Evolutionary conservation across 2,888 invertebrate species (phyloP).

Genomic region (Platycheirus rosarum): DNA sequence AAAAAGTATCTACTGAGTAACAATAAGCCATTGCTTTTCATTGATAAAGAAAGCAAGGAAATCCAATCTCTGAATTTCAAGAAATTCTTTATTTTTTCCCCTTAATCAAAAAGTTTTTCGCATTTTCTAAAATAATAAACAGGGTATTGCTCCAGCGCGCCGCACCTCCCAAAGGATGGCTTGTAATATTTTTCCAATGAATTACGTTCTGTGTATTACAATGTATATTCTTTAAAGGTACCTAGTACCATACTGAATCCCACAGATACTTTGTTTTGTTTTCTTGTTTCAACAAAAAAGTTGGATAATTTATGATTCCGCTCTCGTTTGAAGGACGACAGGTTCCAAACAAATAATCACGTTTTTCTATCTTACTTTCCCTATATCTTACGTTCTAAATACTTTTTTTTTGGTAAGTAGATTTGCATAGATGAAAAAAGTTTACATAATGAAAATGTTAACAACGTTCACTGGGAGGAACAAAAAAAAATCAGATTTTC

Average conservation of each 20-base stretch:
- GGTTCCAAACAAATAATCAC: slow-evolving; percentile 74
- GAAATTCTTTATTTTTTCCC: slow-evolving; percentile 23
- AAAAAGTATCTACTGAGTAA: slow-evolving; percentile 3
- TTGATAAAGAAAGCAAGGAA: slow-evolving; percentile 43
- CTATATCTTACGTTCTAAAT: slow-evolving; percentile 39
- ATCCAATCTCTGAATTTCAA: slow-evolving; percentile 69
- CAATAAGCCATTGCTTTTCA: slow-evolving; percentile 44
- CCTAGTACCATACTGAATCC: neutral
- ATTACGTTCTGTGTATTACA: slow-evolving; percentile 68
- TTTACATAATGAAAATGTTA: slow-evolving; percentile 73
- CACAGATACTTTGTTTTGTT: slow-evolving; percentile 42
- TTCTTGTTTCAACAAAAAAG: slow-evolving; percentile 18
- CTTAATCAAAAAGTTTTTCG: slow-evolving; percentile 71
- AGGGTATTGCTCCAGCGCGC: slow-evolving; percentile 2
- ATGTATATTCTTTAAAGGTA: slow-evolving; percentile 17
- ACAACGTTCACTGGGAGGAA: slow-evolving; percentile 37
- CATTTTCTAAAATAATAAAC: slow-evolving; percentile 55
- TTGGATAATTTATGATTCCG: slow-evolving; percentile 70
- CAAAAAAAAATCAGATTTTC: neutral
- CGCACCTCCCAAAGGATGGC: slow-evolving; percentile 21
- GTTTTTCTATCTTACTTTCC: slow-evolving; percentile 71
- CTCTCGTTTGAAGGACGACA: slow-evolving; percentile 73
- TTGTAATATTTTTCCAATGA: slow-evolving; percentile 73
- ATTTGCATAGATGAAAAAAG: slow-evolving; percentile 74
- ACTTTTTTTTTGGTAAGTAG: slow-evolving; percentile 55